Conservation (phyloP, 1,140 invertebrate genomes). For the Diorhabda sublineata region DNA sequence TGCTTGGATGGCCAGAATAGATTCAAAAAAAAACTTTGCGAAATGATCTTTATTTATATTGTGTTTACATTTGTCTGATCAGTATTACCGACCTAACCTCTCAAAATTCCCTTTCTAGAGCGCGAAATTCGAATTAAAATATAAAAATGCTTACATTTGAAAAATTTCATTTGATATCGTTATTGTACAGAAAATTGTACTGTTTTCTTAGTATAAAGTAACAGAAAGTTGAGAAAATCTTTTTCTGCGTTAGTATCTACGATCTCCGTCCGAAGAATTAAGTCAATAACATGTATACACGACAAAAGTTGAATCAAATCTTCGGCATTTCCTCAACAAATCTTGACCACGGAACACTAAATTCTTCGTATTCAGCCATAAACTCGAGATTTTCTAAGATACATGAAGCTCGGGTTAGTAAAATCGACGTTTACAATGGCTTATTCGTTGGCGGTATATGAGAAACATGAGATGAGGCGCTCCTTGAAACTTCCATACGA, state of each 20-base stretch:
- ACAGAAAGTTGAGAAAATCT: no score
- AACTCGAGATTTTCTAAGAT: not conserved
- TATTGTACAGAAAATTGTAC: no score
- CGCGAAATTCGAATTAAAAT: no score
- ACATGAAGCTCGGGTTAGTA: not conserved
- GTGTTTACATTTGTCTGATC: no score
- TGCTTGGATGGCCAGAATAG: no score
- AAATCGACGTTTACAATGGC: constrained; percentile 10
- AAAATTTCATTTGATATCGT: no score
- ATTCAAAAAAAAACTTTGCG: no score
- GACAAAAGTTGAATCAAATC: not conserved
- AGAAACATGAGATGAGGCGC: constrained; percentile 9
- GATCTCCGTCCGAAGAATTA: not conserved
- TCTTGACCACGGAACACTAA: constrained; percentile 3
- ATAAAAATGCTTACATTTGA: no score
- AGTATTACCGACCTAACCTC: no score
- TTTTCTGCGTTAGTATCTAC: not conserved
- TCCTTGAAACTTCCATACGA: not conserved
- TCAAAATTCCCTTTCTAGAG: no score
- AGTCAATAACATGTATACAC: not conserved
- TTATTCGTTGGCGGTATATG: not conserved
- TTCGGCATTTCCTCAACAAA: not conserved
- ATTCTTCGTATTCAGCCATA: constrained; percentile 4
- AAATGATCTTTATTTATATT: no score
- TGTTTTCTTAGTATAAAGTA: no score